Base-by-base conservation (phyloP, 23 tunicate genomes). In the Halocynthia roretzi region DNA sequence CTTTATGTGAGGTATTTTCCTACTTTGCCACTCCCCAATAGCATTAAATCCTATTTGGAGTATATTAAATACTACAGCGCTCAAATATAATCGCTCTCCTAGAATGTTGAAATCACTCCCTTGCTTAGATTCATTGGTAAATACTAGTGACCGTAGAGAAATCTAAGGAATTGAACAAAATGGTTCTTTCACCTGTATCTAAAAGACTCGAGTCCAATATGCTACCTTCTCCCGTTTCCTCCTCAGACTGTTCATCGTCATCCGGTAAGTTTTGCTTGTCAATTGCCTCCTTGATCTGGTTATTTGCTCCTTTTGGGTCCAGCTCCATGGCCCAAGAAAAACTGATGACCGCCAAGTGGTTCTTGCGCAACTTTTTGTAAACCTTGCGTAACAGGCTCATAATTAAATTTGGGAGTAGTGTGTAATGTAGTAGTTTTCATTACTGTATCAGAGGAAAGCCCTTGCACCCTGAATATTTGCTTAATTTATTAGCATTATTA, bases 321-420 rank as follows among this genome's bases (percentile, higher is more conserved):
- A 92, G 98, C 57, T 92, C 98, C 18, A 86, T 79, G 7, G 98
- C 98, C 92, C 92, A 83, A 15, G 98, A 92, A 69, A 92, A 92
- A 76, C 85, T 85, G 76, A 86, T 92, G 82, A 84, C 90, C 4
- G 98, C 98, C 9, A 92, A 79, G 54, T 86, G 92, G 67, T 86
- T 82, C 64, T 92, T 84, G 17, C 87, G 86, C 31, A 86, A 56
- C 9, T 84, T 85, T 79, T 86, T 82, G 67, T 92, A 92, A 50
- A 88, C 81, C 98, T 92, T 80, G 0, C 9, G 61, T 71, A 10
- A 77, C 44, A 31, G 44, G 44, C 44, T 31, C 44, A 31, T 31
- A 31, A 31, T 31, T 31, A 31, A 31, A 31, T 31, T 31, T 31
- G 44, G 44, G 44, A 31, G 44, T 31, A 31, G 44, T 31, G 44